Evolutionary conservation across 2,113 vertebrate species (phyloP).

Genomic region (Muscicapa adusta): DNA sequence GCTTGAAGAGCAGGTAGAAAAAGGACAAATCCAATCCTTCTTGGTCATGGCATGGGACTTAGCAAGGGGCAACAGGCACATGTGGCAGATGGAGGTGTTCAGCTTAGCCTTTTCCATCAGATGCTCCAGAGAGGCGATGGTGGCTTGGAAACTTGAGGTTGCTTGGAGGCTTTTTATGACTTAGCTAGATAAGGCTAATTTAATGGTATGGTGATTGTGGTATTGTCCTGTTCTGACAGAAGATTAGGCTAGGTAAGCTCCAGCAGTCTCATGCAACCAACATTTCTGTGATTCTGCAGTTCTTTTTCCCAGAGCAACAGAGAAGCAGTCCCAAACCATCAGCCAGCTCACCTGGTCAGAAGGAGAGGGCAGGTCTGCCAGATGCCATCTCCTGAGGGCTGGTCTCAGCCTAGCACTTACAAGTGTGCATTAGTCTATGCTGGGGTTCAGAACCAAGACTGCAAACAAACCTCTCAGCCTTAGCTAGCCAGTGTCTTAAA

Average conservation of each 20-base stretch:
- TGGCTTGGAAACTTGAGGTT: background rate
- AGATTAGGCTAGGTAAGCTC: background rate
- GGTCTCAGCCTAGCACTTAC: background rate
- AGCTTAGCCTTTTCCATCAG: background rate
- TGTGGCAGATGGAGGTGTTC: accelerated
- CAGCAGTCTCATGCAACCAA: background rate
- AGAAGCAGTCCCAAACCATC: background rate
- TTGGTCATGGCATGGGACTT: background rate
- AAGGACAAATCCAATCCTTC: background rate
- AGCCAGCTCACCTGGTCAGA: background rate
- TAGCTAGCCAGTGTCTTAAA: background rate
- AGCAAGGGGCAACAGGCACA: background rate
- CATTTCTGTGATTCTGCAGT: background rate
- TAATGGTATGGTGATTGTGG: background rate
- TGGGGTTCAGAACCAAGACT: background rate
- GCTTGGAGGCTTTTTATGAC: background rate
- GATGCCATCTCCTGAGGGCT: background rate
- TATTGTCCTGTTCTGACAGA: background rate
- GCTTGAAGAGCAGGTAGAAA: background rate
- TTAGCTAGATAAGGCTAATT: background rate
- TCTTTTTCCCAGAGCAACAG: background rate
- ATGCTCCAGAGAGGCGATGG: background rate
- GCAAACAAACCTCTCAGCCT: background rate
- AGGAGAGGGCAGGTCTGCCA: background rate
- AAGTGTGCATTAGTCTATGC: background rate